A percentile compares a stretch with the other conserved stretches of the same genome.
Conservation (phyloP, 1,140 invertebrate species). For the Planococcus citri region DNA sequence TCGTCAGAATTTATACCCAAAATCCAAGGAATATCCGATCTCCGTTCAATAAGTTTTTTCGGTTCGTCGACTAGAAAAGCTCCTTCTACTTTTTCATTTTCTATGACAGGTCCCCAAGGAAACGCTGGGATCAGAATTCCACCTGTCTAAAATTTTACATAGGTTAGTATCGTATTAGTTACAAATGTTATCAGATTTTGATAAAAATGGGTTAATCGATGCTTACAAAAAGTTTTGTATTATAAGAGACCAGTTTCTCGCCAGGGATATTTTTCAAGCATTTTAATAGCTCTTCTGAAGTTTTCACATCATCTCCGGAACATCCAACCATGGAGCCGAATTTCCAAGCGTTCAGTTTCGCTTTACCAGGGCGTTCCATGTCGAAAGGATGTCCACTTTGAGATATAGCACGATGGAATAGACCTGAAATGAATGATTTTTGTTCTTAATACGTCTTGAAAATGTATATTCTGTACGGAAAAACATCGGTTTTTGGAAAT, state of each 20-base stretch:
- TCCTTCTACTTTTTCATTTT: constrained; percentile 9
- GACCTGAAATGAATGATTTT: too few species aligned
- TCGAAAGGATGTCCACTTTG: constrained; percentile 39
- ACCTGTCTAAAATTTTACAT: too few species aligned
- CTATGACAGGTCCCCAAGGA: background rate
- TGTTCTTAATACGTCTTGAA: too few species aligned
- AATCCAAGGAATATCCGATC: constrained; percentile 15
- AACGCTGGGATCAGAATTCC: background rate
- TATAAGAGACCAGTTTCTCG: background rate
- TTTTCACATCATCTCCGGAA: background rate
- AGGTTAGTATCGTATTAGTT: too few species aligned
- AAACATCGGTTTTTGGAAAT: too few species aligned
- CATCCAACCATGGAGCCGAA: background rate
- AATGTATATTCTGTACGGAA: too few species aligned
- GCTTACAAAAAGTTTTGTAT: background rate
- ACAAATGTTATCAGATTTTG: too few species aligned
- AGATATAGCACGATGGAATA: constrained; percentile 35
- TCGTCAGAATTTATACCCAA: constrained; percentile 10
- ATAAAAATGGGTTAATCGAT: too few species aligned
- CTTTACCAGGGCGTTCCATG: background rate
- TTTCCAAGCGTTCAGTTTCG: background rate
- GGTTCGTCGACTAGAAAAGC: constrained; percentile 21
- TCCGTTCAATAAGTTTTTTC: background rate
- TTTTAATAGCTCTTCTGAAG: background rate
- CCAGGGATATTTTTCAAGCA: background rate